Evolutionary conservation across 2,797 vertebrate species (phyloP), one percentile per base, ranked within the genome.

Genomic region (Enteromius anoplus): DNA sequence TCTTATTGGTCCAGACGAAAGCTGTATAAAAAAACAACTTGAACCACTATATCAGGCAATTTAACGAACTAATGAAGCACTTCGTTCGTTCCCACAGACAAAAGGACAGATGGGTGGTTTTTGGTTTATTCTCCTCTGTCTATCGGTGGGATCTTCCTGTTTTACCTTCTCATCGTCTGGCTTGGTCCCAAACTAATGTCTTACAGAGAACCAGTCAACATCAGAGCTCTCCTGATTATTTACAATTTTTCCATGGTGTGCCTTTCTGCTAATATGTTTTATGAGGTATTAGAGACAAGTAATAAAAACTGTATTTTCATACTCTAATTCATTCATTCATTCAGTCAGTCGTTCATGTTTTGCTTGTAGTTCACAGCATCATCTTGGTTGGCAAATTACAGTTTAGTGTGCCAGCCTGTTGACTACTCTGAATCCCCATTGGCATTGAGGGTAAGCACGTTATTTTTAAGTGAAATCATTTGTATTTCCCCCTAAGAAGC

Each of bases 331-430:
- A 45, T 45, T 69, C 5, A 45, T 45, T 45, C 8, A 15, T 69
- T 70, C 42, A 51, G 32, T 21, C 26, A 51, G 11, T 72, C 10
- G 14, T 14, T 73, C 49, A 66, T 69, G 37, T 19, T 60, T 0
- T 83, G 37, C 34, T 45, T 66, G n/a, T 64, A 94, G 94, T 95
- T 96, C 85, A 84, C 92, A 84, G 88, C 91, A 75, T 92, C 93
- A 19, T 93, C 86, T 26, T 64, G 92, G 51, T 87, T 90, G 84
- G 91, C 49, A 26, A 80, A 80, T 32, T 92, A 89, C 83, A 93
- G 93, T 88, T 93, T 92, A 72, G 88, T 95, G 78, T 94, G 93
- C 84, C 93, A 94, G 87, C 93, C 92, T 0, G 92, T 92, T 34
- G 93, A 93, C 87, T 92, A 93, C 90, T 94, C 90, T 49, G 0